Conservation (phyloP, 2,113 vertebrate species). For the Haliaeetus leucogaster region DNA sequence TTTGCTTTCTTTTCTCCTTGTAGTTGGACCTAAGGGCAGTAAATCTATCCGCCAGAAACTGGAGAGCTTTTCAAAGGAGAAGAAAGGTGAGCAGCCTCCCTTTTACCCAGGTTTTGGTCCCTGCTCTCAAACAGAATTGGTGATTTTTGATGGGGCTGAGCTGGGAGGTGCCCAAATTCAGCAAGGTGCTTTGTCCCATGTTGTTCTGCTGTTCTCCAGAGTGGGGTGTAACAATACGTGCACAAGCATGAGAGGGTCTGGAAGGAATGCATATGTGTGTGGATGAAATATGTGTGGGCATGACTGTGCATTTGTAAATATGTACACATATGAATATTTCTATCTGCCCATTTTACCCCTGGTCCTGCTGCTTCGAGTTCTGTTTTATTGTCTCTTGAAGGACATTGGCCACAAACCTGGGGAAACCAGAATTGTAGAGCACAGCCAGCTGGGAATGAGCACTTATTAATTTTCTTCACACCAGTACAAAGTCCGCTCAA, state of each 20-base stretch:
- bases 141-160: not conserved
- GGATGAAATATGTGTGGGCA: rapidly evolving
- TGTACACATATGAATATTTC: rapidly evolving
- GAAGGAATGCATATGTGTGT: rapidly evolving
- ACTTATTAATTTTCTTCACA: too few relatives aligned
- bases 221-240: rapidly evolving
- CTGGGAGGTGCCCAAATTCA: not conserved
- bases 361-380: not conserved
- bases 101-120: rapidly evolving
- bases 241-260: rapidly evolving
- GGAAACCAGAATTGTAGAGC: not conserved
- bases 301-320: not conserved
- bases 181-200: too few relatives aligned
- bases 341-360: not conserved
- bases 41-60: slow-evolving; percentile 83
- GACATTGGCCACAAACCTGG: not conserved
- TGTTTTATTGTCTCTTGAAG: not conserved
- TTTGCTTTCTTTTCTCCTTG: not conserved
- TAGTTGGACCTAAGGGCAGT: slow-evolving; percentile 75
- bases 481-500: not conserved
- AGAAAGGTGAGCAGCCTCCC: slow-evolving; percentile 76
- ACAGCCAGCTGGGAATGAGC: not conserved
- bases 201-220: not conserved
- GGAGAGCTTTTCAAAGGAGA: slow-evolving; percentile 86
- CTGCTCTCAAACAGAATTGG: not conserved